Evolutionary conservation across 2,888 invertebrate genomes (phyloP), one percentile per base, ranked within the genome.

Genomic region (Eurois occulta): DNA sequence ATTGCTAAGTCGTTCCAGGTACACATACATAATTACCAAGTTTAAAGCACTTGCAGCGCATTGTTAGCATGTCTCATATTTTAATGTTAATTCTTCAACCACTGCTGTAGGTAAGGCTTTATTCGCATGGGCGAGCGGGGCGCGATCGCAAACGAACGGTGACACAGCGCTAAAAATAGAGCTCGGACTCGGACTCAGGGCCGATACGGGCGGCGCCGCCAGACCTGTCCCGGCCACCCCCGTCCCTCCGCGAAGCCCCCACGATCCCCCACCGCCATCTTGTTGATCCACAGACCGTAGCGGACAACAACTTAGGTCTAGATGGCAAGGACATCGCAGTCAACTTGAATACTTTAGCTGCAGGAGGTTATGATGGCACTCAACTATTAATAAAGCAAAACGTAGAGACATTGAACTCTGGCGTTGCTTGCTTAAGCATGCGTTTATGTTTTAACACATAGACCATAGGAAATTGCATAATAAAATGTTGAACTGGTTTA

Each of bases 131-230:
- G 87, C 84, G 90, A 90, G 89, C 87, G 86, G 90, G 89, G 91
- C 90, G 92, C 90, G 86, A 90, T 90, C 91, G 91, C 91, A 90
- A 91, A 94, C 93, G 93, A 93, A 91, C 93, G 94, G 95, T 96
- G 96, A 96, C 96, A 95, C 96, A 95, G 93, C 94, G 95, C 96
- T 96, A 96, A 94, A 97, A 96, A 96, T 96, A 96, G 96, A 95
- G 94, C 91, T 92, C 87, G 73, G 89, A 87, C 88, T 91, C 90
- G 91, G 91, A 89, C 79, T 88, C 92, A 92, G 92, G 92, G 92
- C 91, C 90, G 91, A 90, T 91, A 92, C 91, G 90, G 89, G 90
- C 90, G 91, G 89, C 86, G 86, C 90, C 87, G 90, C 87, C 89
- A 87, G 91, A 91, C 92, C 92, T 90, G 92, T 90, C 93, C 91